phyloP scores from a whole-genome alignment of 2,113 vertebrate genomes.

The Bubo scandiacus region DNA sequence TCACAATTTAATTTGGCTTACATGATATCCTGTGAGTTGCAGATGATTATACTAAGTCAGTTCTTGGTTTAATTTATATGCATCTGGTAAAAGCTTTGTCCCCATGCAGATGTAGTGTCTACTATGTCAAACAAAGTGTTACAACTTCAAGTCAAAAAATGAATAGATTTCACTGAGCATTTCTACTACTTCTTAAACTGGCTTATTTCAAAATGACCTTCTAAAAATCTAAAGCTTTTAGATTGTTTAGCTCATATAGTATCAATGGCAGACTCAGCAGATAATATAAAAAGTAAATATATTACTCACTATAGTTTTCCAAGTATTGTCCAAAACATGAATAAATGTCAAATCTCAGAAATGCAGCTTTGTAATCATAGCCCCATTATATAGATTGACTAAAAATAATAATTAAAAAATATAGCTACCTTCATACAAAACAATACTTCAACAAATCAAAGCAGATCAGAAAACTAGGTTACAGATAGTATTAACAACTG shows the following conservation, averaged over 20 bases:
- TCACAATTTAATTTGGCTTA: not conserved
- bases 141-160: not conserved
- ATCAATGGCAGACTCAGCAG: not conserved
- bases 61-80: not conserved
- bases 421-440: not conserved
- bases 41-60: not conserved
- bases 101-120: not conserved
- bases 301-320: not conserved
- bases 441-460: not conserved
- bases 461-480: conserved; percentile 9
- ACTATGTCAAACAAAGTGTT: not conserved
- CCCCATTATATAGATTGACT: not conserved
- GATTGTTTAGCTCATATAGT: not conserved
- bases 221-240: not conserved
- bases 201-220: not conserved
- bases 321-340: not conserved
- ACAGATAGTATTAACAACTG: not conserved
- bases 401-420: not conserved
- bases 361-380: not conserved
- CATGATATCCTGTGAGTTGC: not conserved
- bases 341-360: not conserved
- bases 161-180: not conserved
- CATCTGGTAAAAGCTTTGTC: not conserved
- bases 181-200: not conserved
- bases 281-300: not conserved